A percentile compares a stretch with the other conserved stretches of the same genome.
phyloP scores from a whole-genome alignment of 2,113 vertebrate species.

The Callionymus lyra region DNA sequence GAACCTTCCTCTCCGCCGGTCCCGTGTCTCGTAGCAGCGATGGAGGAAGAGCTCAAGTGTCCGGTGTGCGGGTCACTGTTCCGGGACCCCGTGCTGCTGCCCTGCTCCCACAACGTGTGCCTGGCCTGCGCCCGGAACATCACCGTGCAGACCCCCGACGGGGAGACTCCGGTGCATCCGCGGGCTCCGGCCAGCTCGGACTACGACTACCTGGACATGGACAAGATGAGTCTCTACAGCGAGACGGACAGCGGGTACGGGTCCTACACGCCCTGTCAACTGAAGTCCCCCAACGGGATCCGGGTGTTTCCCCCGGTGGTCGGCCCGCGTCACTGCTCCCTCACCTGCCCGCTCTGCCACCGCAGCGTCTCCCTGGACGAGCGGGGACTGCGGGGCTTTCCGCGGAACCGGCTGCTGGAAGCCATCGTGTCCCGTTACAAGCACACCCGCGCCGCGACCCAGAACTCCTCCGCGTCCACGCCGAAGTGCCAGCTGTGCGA shows the following conservation, averaged over 20 bases:
- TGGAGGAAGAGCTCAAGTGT: slow-evolving; percentile 96
- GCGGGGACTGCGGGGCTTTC: slow-evolving; percentile 85
- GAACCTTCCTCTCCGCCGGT: slow-evolving; percentile 25
- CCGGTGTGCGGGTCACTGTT: slow-evolving; percentile 90
- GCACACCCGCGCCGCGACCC: slow-evolving; percentile 69
- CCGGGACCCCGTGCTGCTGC: slow-evolving; percentile 82
- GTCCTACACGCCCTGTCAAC: slow-evolving; percentile 84
- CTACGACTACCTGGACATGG: slow-evolving; percentile 75
- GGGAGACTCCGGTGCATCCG: slow-evolving; percentile 73
- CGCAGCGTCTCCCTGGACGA: slow-evolving; percentile 90
- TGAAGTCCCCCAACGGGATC: slow-evolving; percentile 88
- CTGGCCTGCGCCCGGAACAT: slow-evolving; percentile 90
- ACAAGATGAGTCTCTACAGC: slow-evolving; percentile 91
- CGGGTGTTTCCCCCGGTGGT: slow-evolving; percentile 76
- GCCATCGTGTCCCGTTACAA: slow-evolving; percentile 84
- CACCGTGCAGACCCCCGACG: slow-evolving; percentile 87
- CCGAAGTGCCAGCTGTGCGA: slow-evolving; percentile 78
- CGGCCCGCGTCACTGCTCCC: slow-evolving; percentile 72
- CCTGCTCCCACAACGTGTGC: slow-evolving; percentile 89
- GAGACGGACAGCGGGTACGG: slow-evolving; percentile 97
- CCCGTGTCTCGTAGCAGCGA: slow-evolving; percentile 42
- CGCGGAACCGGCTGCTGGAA: slow-evolving; percentile 88
- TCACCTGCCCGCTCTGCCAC: slow-evolving; percentile 94
- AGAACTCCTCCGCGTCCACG: slow-evolving; percentile 64
- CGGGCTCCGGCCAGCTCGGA: slow-evolving; percentile 69